Base-by-base conservation (phyloP, 2,113 vertebrate genomes). In the Percina caprodes region DNA sequence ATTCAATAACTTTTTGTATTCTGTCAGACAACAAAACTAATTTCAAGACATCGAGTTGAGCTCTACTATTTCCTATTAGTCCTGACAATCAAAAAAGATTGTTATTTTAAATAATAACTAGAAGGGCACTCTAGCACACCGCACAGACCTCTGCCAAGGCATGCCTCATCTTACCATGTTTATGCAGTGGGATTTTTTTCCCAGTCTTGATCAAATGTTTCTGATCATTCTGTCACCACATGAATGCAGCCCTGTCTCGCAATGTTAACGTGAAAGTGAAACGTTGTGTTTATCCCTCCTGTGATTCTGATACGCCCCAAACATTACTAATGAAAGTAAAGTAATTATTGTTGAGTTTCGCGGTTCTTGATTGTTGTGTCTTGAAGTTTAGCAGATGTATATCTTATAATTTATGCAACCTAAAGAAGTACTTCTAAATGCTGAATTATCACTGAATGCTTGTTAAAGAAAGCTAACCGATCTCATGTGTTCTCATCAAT, bases 401-500 rank as follows among this genome's bases (percentile, higher is more conserved):
- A 7, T 23, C 18, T 56, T 3, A 0, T 0, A 4, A 60, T 55
- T 49, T 23, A 5, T 45, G 5, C 26, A 52, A 60, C 60, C 51
- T 52, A 16, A 42, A 4, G n/a, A 68, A 60, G 30, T 9, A 8
- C n/a, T 11, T 49, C 19, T 39, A 11, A 42, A 23, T 42, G n/a
- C 19, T 51, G 56, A 59, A 35, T 58, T 30, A 18, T 59, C n/a
- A 63, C 21, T 19, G 13, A 33, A 19, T 58, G 35, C 23, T 35
- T 74, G 56, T 76, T 4, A 72, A 63, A 69, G 21, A 45, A 58
- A 45, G 63, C 35, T 4, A 45, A 45, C 30, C 16, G 42, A 67
- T 69, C 65, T 69, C 65, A 2, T 39, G 23, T 33, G 72, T 35
- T 16, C 62, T 74, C 21, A 61, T 86, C 18, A 13, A 63, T 80